phyloP scores from a whole-genome alignment of 2,113 vertebrate genomes.

The Vulpes lagopus region DNA sequence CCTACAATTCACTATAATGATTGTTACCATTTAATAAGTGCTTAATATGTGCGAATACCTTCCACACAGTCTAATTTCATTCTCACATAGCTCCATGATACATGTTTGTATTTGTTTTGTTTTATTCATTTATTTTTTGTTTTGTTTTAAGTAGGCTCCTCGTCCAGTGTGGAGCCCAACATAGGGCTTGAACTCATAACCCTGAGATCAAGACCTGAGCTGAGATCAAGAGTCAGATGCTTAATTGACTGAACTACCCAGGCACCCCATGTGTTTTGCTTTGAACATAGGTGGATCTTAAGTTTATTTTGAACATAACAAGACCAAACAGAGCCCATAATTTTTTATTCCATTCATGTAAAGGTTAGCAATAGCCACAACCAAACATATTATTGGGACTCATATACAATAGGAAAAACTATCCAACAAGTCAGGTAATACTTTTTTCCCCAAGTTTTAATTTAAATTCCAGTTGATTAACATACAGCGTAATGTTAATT shows the following conservation, averaged over 20 bases:
- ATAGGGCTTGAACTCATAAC: not conserved
- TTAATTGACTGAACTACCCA: not conserved
- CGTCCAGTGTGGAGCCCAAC: not conserved
- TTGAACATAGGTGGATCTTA: not conserved
- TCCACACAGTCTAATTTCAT: not conserved
- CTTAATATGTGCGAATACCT: not conserved
- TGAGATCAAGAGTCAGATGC: not conserved
- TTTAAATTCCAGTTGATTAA: not conserved
- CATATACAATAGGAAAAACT: not conserved
- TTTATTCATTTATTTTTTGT: not conserved
- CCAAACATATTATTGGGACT: not conserved
- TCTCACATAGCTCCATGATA: not conserved
- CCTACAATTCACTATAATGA: slow-evolving; percentile 18
- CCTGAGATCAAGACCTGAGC: not conserved
- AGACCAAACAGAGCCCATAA: not conserved
- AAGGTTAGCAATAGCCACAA: not conserved
- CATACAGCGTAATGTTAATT: not conserved
- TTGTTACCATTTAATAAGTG: not conserved
- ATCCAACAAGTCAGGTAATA: not conserved
- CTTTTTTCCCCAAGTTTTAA: not conserved
- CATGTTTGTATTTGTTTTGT: not conserved
- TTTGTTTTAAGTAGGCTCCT: not conserved
- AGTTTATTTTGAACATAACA: not conserved
- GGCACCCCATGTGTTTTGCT: not conserved
- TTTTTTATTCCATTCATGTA: not conserved